Conservation (phyloP, 2,888 invertebrate species). For the Monochamus alternatus region DNA sequence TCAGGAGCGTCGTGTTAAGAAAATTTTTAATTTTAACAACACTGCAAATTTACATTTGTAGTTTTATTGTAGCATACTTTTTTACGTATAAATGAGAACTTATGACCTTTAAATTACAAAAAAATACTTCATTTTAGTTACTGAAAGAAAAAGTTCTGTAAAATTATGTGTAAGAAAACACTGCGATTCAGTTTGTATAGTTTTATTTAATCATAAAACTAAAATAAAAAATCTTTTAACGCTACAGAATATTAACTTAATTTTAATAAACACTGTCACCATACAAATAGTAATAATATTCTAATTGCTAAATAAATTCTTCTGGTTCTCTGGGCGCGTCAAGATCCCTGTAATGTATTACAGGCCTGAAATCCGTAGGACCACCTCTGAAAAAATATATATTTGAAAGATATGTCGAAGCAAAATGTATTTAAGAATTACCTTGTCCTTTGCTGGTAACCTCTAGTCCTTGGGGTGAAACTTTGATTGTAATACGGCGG, state of each 20-base stretch:
- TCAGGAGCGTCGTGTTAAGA: too few relatives aligned
- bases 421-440: slow-evolving; percentile 37
- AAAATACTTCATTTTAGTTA: neutral
- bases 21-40: too few relatives aligned
- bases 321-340: slow-evolving; percentile 94
- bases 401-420: slow-evolving; percentile 11
- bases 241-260: slow-evolving; percentile 26
- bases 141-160: neutral
- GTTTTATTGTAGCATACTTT: neutral
- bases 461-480: slow-evolving; percentile 66
- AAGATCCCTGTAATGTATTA: slow-evolving; percentile 94
- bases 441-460: slow-evolving; percentile 66
- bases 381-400: slow-evolving; percentile 75
- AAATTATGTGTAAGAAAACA: too few relatives aligned
- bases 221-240: slow-evolving; percentile 30
- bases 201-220: slow-evolving; percentile 20
- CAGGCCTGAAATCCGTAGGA: slow-evolving; percentile 86
- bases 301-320: slow-evolving; percentile 80
- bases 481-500: slow-evolving; percentile 73
- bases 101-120: too few relatives aligned
- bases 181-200: neutral
- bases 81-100: too few relatives aligned
- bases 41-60: neutral
- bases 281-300: slow-evolving; percentile 36
- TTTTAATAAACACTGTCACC: slow-evolving; percentile 44